phyloP scores from a whole-genome alignment of 2,888 invertebrate species.

The Agrochola circellaris region DNA sequence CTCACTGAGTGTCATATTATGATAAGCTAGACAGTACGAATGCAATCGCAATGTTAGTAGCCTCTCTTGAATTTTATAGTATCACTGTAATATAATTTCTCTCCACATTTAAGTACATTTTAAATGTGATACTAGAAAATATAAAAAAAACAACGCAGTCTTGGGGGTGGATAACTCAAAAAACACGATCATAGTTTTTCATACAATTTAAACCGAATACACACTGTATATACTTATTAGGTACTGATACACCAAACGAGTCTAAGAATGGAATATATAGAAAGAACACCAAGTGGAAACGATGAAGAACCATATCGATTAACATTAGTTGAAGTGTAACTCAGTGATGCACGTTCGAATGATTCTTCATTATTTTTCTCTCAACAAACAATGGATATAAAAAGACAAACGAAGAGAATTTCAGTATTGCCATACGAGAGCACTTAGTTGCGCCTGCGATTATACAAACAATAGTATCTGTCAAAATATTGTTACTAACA shows the following conservation, averaged over 20 bases:
- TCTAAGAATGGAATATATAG: not conserved
- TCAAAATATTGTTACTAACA: constrained; percentile 62
- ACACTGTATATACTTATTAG: too few species aligned
- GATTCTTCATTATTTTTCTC: constrained; percentile 10
- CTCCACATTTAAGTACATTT: too few species aligned
- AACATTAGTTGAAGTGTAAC: not conserved
- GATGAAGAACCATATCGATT: not conserved
- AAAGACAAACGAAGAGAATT: constrained; percentile 55
- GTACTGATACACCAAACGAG: not conserved
- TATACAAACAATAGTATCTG: constrained; percentile 52
- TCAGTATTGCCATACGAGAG: constrained; percentile 35
- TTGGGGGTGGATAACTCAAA: not conserved
- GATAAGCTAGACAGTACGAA: not conserved
- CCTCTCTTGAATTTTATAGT: not conserved
- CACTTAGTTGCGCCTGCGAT: constrained; percentile 34
- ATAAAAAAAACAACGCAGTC: too few species aligned
- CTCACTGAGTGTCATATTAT: not conserved
- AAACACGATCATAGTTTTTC: not conserved
- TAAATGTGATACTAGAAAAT: not conserved
- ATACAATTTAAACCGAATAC: not conserved
- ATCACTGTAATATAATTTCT: not conserved
- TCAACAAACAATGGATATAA: constrained; percentile 38
- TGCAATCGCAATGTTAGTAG: not conserved
- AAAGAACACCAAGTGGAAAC: not conserved
- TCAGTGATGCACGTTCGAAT: not conserved